Base-by-base conservation (phyloP, 2,797 vertebrate species). In the Discoglossus pictus region DNA sequence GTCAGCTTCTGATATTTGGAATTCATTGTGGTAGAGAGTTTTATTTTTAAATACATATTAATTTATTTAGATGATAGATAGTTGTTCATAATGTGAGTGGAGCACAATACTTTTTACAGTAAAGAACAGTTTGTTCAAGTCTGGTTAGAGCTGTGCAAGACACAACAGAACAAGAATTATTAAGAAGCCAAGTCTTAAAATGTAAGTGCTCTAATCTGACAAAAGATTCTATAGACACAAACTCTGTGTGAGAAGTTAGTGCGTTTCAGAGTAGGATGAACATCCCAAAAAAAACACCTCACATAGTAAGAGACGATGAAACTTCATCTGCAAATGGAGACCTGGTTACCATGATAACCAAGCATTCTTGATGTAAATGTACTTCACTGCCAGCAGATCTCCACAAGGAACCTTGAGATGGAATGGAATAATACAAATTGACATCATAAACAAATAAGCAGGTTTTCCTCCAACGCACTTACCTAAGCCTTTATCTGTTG, bases 311-410 rank as follows among this genome's bases (percentile, higher is more conserved):
- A 56, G 36, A 56, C 3, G 16, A 13, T 24, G 13, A n/a, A 59
- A 25, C n/a, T 84, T 84, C 71, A 61, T 84, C 83, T 84, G 84
- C 83, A 82, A 79, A 86, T 77, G 61, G 86, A 83, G 46, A 44
- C 38, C 42, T 43, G 79, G 93, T 94, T 93, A 93, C 91, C 89
- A 85, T 74, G 87, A 90, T 85, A 94, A 94, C 90, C 85, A 65
- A 83, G 88, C 86, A 53, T 39, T 52, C 68, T 71, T 71, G 53
- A 44, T 47, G 67, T 63, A 56, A n/a, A 42, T 58, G 40, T 31
- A 62, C 44, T 17, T 59, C 61, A 59, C 24, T 51, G 61, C 25
- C 23, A 59, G 79, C 58, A 60, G 58, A 78, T 82, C 78, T 65
- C 78, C 82, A 15, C 39, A 74, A 69, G 59, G 53, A 71, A 89